A percentile compares a stretch with the other conserved stretches of the same genome.
Conservation (phyloP, 2,797 vertebrate species). For the Loris lydekkerianus region DNA sequence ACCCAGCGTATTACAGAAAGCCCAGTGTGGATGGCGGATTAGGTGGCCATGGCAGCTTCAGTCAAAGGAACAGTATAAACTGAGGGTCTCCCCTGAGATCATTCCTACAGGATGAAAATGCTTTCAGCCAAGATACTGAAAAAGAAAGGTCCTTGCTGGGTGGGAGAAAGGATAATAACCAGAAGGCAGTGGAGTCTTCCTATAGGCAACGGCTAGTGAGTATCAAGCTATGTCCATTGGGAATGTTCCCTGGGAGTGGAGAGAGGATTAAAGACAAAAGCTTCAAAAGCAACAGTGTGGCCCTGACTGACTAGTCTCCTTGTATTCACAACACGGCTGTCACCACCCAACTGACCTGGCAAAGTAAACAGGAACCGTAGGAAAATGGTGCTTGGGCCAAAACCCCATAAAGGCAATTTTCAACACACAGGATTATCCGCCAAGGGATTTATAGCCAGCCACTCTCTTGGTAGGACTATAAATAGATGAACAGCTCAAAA, state of each 20-base stretch:
- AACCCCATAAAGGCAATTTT: not conserved
- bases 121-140: conserved; percentile 36
- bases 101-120: not conserved
- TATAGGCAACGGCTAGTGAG: not conserved
- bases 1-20: conserved; percentile 85
- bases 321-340: not conserved
- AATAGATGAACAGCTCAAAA: not conserved
- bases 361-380: conserved; percentile 1
- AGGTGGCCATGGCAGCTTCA: conserved; percentile 83
- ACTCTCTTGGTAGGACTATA: not conserved
- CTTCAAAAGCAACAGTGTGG: conserved; percentile 34
- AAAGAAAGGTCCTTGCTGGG: not conserved
- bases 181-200: not conserved
- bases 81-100: conserved; percentile 7
- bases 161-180: not conserved
- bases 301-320: not conserved
- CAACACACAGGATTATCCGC: not conserved
- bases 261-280: conserved; percentile 59
- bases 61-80: conserved; percentile 81
- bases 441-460: not conserved
- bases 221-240: conserved; percentile 51
- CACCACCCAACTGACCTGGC: not conserved
- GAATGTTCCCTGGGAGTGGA: conserved; percentile 33
- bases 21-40: conserved; percentile 78
- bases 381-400: not conserved